Percentiles rank a stretch among this genome's conserved stretches.
These are phyloP conservation scores for Acrobasis repandana DNA, from an alignment of 2,888 invertebrate genomes.

Conservation along the genomic window DNA sequence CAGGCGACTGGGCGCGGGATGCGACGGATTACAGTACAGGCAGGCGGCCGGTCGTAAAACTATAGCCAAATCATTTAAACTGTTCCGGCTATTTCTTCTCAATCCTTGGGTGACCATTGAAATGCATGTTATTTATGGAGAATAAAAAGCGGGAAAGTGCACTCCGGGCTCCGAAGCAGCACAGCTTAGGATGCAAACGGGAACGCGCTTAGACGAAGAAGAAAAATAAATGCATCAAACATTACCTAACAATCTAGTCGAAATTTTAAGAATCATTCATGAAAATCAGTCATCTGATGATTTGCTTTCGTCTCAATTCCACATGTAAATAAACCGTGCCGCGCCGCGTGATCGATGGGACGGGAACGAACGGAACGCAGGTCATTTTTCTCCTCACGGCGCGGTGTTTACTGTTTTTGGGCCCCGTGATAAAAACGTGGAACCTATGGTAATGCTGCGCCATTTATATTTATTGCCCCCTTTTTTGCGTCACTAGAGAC, in stretches of 20 bases:
- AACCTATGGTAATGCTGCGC: conserved; percentile 6
- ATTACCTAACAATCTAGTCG: not conserved
- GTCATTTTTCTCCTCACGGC: conserved; percentile 12
- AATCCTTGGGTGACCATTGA: too few relatives aligned
- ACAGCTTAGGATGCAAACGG: too few relatives aligned
- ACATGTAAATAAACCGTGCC: conserved; percentile 5
- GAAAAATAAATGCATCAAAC: not conserved
- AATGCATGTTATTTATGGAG: too few relatives aligned
- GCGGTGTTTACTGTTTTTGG: conserved; percentile 15
- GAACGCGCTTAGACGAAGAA: too few relatives aligned
- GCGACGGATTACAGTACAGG: conserved; percentile 1
- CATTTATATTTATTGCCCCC: conserved; percentile 11
- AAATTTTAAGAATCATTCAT: conserved; percentile 9
- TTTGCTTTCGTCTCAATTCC: conserved; percentile 10
- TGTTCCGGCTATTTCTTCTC: too few relatives aligned
- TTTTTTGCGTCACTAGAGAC: conserved; percentile 4
- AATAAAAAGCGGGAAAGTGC: too few relatives aligned
- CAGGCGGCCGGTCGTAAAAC: too few relatives aligned
- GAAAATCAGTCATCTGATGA: not conserved
- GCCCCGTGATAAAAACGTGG: conserved; percentile 6
- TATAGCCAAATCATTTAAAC: too few relatives aligned
- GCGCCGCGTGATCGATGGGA: conserved; percentile 4
- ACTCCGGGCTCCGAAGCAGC: too few relatives aligned
- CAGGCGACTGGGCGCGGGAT: not conserved
- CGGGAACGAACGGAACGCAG: not conserved